These are phyloP conservation scores for Goniozus legneri DNA, from an alignment of 1,140 invertebrate species.

Conservation along the genomic window DNA sequence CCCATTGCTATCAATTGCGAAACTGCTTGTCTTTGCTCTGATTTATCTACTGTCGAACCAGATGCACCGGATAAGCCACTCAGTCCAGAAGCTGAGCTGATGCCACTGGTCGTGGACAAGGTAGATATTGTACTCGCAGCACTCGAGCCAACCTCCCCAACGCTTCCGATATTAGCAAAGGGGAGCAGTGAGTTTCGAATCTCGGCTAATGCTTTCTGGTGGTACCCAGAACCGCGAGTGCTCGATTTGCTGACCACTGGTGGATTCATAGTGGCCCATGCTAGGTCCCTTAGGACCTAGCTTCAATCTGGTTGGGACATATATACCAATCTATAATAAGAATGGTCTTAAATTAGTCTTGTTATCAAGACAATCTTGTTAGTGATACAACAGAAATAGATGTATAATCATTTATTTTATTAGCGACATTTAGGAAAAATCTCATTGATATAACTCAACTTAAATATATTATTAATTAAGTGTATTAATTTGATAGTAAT, in stretches of 20 bases:
- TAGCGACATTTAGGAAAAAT: neutral
- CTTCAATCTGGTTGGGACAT: conserved; percentile 55
- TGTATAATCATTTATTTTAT: neutral
- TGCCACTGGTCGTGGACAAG: conserved; percentile 64
- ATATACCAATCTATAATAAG: conserved; percentile 36
- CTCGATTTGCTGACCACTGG: conserved; percentile 62
- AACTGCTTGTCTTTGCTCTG: conserved; percentile 57
- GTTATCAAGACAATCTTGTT: too few species aligned
- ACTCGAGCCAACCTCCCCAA: conserved; percentile 64
- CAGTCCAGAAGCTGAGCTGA: conserved; percentile 63
- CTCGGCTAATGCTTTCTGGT: conserved; percentile 82
- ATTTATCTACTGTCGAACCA: conserved; percentile 47
- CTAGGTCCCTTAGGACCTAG: conserved; percentile 57
- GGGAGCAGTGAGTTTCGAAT: conserved; percentile 82
- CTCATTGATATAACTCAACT: neutral
- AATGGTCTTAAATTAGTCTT: too few species aligned
- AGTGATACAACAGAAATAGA: conserved; percentile 1
- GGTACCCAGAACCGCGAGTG: conserved; percentile 77
- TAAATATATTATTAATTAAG: too few species aligned
- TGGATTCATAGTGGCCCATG: conserved; percentile 73
- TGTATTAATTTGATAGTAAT: too few species aligned
- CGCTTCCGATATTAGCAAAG: conserved; percentile 71
- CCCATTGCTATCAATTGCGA: conserved; percentile 63
- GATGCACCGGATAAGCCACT: conserved; percentile 59
- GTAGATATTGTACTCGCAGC: conserved; percentile 73